Conservation (phyloP, 2,113 vertebrate species). For the Dissostichus mawsoni region DNA sequence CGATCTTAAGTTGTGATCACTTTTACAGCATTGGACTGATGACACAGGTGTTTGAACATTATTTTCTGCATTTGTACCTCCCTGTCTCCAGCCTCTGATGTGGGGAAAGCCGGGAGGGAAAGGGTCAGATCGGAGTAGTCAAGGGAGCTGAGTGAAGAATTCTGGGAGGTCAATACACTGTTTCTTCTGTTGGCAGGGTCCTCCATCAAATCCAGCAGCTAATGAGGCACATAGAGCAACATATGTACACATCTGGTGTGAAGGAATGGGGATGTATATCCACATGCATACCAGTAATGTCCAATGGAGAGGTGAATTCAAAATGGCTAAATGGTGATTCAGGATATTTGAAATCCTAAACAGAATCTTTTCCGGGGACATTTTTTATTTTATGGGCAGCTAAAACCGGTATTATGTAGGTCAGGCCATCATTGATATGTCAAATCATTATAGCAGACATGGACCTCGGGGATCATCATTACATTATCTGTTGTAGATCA, state of each 20-base stretch:
- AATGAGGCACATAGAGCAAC: conserved; percentile 68
- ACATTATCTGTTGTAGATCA: not conserved
- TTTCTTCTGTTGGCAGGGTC: conserved; percentile 66
- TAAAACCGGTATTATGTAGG: not conserved
- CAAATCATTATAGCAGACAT: not conserved
- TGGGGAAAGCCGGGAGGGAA: conserved; percentile 50
- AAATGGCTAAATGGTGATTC: not conserved
- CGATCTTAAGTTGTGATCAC: not conserved
- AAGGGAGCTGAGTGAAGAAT: conserved; percentile 73
- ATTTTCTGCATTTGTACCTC: conserved; percentile 65
- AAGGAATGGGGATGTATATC: conserved; percentile 1
- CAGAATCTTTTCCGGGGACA: not conserved
- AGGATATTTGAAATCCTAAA: not conserved
- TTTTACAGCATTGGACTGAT: not conserved
- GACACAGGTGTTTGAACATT: not conserved
- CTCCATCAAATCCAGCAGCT: conserved; percentile 67
- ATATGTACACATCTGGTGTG: conserved; percentile 16
- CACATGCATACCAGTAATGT: not conserved
- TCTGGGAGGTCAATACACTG: conserved; percentile 61
- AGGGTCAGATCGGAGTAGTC: conserved; percentile 66
- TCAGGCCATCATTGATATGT: not conserved
- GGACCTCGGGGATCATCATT: not conserved
- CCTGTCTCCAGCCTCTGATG: conserved; percentile 30
- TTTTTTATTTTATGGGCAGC: not conserved
- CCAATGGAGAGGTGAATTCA: not conserved